Base-by-base conservation (phyloP, 1,140 invertebrate species). In the Achroia grisella region DNA sequence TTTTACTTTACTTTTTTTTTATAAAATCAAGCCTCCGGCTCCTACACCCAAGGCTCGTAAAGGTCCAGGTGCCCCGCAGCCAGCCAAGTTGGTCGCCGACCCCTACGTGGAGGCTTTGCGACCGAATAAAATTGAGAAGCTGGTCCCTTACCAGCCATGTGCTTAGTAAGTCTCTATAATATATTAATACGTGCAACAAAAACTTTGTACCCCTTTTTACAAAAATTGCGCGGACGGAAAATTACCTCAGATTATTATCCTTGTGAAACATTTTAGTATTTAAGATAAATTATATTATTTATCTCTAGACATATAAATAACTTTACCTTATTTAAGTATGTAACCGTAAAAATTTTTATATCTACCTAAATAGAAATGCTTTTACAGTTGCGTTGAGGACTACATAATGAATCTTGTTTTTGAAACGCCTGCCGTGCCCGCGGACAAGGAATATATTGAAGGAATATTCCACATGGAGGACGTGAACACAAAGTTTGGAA, bases 381-480 rank as follows among this genome's bases (percentile, higher is more conserved):
- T 15, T 57, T 54, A 1, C 56, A 81, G 80, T 60, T 84, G 80
- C 23, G 80, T 84, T 14, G 80, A 84, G 51, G 77, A 84, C 44
- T 84, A 84, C 45, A 80, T 84, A 3, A 82, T 80, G 80, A 82
- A 82, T 37, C 49, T 80, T 32, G 76, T 82, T 4, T 84, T 79
- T 15, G 80, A 84, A 42, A 82, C 76, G 5, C 78, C 76, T 6
- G 76, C 78, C 0, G 53, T 75, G 4, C 72, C 70, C 14, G 78
- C 76, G 13, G 71, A 78, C 34, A 63, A 60, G 6, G 74, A 75
- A 39, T 84, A 80, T 36, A 48, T 84, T 0, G 53, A 79, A 11
- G 44, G 52, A 15, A 76, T 84, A 31, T 82, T 84, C 58, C 63
- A 58, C 9, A 53, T 84, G 1, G 80, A 82, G 45, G 80, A 80